Evolutionary conservation across 2,113 vertebrate genomes (phyloP).

Genomic region (Percopsis transmontana): DNA sequence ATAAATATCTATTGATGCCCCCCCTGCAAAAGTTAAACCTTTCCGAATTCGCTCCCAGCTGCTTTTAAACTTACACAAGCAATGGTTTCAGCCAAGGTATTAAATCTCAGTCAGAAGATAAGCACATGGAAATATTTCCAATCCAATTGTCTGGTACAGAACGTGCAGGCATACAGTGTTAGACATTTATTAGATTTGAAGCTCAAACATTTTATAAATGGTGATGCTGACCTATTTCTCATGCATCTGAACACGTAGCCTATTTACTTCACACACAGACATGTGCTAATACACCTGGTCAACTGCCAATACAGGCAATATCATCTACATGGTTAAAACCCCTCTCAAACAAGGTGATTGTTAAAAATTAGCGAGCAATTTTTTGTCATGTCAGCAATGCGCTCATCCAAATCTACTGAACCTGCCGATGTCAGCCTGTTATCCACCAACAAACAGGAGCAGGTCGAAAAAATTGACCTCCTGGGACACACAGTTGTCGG

Average conservation of each 20-base stretch:
- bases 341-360: neutral
- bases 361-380: slow-evolving; percentile 37
- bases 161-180: slow-evolving; percentile 18
- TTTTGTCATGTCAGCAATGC: slow-evolving; percentile 25
- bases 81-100: slow-evolving; percentile 17
- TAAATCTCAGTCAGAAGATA: slow-evolving; percentile 30
- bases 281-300: no score
- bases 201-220: slow-evolving; percentile 36
- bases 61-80: no score
- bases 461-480: neutral
- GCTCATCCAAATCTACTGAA: slow-evolving; percentile 6
- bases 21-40: neutral
- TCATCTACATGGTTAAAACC: neutral
- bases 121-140: slow-evolving; percentile 25
- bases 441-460: slow-evolving; percentile 2
- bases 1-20: neutral
- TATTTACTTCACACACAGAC: no score
- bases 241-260: neutral
- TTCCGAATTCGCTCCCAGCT: neutral
- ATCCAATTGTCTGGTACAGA: slow-evolving; percentile 27
- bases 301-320: no score
- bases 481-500: neutral
- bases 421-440: slow-evolving; percentile 28
- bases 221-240: slow-evolving; percentile 24
- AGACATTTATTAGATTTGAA: neutral